phyloP scores from a whole-genome alignment of 2,888 invertebrate genomes.

The Parascotia fuliginaria region DNA sequence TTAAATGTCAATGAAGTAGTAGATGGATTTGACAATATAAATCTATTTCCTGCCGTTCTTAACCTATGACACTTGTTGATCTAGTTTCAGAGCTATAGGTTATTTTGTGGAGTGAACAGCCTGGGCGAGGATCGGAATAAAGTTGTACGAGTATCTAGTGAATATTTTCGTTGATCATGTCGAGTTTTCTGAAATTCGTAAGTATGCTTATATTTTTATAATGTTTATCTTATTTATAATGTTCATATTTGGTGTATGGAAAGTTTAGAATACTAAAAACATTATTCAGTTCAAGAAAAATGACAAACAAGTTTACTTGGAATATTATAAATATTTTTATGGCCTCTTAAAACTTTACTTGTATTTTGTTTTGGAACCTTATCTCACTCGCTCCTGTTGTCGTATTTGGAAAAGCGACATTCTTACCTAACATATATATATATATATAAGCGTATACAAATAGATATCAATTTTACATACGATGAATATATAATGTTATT shows the following conservation, averaged over 20 bases:
- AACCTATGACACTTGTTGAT: constrained; percentile 66
- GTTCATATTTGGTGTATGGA: no score
- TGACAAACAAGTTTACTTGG: no score
- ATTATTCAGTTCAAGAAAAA: no score
- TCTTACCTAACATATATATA: not conserved
- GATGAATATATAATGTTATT: not conserved
- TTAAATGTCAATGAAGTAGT: constrained; percentile 73
- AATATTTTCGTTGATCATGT: constrained; percentile 46
- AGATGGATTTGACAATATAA: constrained; percentile 64
- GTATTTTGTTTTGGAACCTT: not conserved
- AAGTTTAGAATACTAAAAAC: constrained; percentile 26
- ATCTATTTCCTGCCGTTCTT: constrained; percentile 59
- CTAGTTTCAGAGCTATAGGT: constrained; percentile 75
- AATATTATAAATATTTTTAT: constrained; percentile 3
- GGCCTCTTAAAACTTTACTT: constrained; percentile 6
- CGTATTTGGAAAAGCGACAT: not conserved
- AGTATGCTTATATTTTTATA: constrained; percentile 46
- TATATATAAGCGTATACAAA: not conserved
- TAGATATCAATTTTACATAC: not conserved
- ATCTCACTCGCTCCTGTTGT: not conserved
- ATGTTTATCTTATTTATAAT: constrained; percentile 5
- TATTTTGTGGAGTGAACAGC: constrained; percentile 66
- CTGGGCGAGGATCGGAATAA: constrained; percentile 43
- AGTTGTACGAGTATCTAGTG: constrained; percentile 31
- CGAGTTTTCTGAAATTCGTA: constrained; percentile 55